These are phyloP conservation scores for Galerucella nymphaeae DNA, from an alignment of 2,888 invertebrate genomes.

Conservation along the genomic window DNA sequence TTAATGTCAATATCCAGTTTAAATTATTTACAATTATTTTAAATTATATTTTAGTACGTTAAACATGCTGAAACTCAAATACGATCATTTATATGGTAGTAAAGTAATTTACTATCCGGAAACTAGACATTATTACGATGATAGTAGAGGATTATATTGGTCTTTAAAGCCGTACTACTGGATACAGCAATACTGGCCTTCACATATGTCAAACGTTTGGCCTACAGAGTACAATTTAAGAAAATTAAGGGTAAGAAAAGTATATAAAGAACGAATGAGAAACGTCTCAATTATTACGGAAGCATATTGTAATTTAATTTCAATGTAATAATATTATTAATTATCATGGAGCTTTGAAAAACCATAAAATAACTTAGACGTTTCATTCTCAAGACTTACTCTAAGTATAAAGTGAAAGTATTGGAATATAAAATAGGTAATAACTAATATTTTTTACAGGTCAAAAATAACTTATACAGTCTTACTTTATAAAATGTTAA, in stretches of 20 bases:
- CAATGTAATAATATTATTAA: too few species aligned
- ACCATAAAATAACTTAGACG: too few species aligned
- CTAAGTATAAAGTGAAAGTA: too few species aligned
- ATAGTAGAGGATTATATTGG: slow-evolving; percentile 47
- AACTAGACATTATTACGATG: slow-evolving; percentile 48
- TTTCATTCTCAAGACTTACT: too few species aligned
- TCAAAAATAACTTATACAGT: slow-evolving; percentile 40
- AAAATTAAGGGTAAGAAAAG: slow-evolving; percentile 50
- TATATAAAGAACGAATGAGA: not conserved
- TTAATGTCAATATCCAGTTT: too few species aligned
- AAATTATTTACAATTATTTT: too few species aligned
- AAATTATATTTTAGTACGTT: too few species aligned
- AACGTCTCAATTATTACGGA: too few species aligned
- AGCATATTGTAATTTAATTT: too few species aligned
- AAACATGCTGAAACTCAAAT: slow-evolving; percentile 49
- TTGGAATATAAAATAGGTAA: not conserved
- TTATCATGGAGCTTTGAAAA: too few species aligned
- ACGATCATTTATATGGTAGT: slow-evolving; percentile 48
- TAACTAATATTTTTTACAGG: slow-evolving; percentile 20
- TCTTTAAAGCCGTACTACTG: slow-evolving; percentile 40
- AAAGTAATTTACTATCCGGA: slow-evolving; percentile 45
- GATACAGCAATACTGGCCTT: slow-evolving; percentile 45
- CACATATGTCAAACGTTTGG: slow-evolving; percentile 49
- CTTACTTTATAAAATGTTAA: not conserved
- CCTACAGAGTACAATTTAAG: slow-evolving; percentile 53